Evolutionary conservation across 53 echinoderm and acorn worm genomes (phyloP).

Genomic region (Antedon mediterranea): DNA sequence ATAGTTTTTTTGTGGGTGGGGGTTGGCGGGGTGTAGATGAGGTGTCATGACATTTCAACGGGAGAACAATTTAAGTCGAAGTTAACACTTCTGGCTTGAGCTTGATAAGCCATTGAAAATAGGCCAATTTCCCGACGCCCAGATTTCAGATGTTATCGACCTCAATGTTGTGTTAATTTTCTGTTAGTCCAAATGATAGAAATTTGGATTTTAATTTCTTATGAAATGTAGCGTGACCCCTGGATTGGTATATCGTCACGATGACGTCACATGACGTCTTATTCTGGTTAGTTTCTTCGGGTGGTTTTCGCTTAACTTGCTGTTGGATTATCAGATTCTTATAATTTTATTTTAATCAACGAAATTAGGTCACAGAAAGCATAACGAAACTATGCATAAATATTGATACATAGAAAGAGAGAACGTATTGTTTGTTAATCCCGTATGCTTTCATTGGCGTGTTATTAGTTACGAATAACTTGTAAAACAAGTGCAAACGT

Average conservation of each 20-base stretch:
- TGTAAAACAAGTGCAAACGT: background rate
- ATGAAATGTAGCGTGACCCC: background rate
- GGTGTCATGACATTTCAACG: background rate
- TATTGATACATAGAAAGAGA: background rate
- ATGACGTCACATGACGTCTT: background rate
- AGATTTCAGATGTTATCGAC: background rate
- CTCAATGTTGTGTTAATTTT: background rate
- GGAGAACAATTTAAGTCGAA: background rate
- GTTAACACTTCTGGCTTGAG: background rate
- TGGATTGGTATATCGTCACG: background rate
- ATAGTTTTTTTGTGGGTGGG: no score
- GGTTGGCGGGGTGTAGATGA: no score
- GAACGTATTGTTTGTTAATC: background rate
- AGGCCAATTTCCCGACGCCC: background rate
- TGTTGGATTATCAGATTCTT: background rate
- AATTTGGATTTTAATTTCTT: background rate
- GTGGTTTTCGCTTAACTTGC: background rate
- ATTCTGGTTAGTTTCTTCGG: background rate
- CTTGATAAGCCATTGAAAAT: background rate
- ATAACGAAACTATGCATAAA: background rate
- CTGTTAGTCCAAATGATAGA: background rate
- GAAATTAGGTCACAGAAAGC: background rate
- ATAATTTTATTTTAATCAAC: background rate
- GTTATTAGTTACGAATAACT: background rate
- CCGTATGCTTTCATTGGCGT: background rate